Conservation (phyloP, 2,888 invertebrate genomes). For the Cantharis rufa region DNA sequence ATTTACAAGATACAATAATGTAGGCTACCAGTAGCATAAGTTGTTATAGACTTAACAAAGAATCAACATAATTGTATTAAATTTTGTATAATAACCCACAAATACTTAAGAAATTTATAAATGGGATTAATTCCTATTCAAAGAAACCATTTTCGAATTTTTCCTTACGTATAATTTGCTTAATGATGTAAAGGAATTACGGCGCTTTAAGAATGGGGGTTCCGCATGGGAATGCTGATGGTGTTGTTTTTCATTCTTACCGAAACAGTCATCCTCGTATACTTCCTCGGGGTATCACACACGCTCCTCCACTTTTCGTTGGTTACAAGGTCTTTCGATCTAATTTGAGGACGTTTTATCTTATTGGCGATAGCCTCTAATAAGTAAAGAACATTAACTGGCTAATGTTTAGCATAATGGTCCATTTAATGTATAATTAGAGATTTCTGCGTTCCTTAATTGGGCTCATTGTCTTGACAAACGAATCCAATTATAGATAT, state of each 20-base stretch:
- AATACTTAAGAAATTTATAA: background rate
- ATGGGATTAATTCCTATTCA: background rate
- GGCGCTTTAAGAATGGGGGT: background rate
- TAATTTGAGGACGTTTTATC: background rate
- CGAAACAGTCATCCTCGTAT: background rate
- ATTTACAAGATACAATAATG: background rate
- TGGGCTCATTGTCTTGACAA: background rate
- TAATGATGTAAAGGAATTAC: background rate
- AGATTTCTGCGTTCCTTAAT: conserved; percentile 10
- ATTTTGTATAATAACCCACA: background rate
- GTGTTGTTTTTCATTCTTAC: background rate
- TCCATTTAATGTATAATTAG: conserved; percentile 4
- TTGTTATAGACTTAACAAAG: background rate
- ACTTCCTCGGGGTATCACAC: background rate
- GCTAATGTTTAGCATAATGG: conserved; percentile 4
- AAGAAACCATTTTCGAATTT: background rate
- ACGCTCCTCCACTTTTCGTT: background rate
- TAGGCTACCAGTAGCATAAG: background rate
- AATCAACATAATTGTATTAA: background rate
- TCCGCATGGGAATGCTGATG: background rate
- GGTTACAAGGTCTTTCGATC: background rate
- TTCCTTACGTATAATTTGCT: background rate
- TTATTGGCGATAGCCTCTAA: background rate
- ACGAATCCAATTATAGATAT: conserved; percentile 18
- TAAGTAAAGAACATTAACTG: background rate